phyloP scores from a whole-genome alignment of 2,797 vertebrate genomes.

The Dipus sagitta region DNA sequence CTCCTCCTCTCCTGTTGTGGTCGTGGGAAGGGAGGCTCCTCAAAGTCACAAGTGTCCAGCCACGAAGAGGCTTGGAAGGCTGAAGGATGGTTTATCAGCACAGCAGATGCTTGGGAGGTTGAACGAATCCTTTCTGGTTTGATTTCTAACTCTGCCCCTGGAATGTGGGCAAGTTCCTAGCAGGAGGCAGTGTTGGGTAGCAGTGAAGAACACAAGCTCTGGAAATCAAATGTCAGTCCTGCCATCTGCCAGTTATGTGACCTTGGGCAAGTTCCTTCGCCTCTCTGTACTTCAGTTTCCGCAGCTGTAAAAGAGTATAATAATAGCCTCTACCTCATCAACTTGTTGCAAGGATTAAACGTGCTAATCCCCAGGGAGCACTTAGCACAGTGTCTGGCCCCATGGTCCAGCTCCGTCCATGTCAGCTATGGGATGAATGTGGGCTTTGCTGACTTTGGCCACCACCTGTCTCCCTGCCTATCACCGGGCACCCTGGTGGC shows the following conservation, averaged over 20 bases:
- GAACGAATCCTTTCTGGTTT: neutral
- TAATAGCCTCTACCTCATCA: conserved; percentile 73
- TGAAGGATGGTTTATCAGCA: neutral
- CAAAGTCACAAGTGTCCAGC: neutral
- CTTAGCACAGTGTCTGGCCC: conserved; percentile 74
- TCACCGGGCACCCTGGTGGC: conserved; percentile 32
- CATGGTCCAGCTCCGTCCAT: neutral
- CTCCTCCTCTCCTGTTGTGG: neutral
- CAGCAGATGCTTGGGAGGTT: neutral
- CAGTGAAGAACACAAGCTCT: neutral
- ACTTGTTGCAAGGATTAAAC: conserved; percentile 60
- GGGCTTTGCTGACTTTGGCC: conserved; percentile 7
- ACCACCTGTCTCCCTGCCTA: conserved; percentile 67
- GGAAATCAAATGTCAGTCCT: conserved; percentile 60
- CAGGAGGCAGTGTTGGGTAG: neutral
- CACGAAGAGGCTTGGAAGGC: neutral
- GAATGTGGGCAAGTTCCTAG: conserved; percentile 53
- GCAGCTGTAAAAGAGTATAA: conserved; percentile 69
- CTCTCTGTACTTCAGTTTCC: conserved; percentile 59
- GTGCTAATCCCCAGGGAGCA: conserved; percentile 77
- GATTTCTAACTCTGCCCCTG: conserved; percentile 33
- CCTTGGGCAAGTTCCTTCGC: conserved; percentile 74
- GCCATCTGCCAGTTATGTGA: conserved; percentile 66
- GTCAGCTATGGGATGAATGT: conserved; percentile 62
- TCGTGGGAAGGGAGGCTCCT: neutral